phyloP scores from a whole-genome alignment of 2,113 vertebrate species.

The Genyomyrus donnyi region DNA sequence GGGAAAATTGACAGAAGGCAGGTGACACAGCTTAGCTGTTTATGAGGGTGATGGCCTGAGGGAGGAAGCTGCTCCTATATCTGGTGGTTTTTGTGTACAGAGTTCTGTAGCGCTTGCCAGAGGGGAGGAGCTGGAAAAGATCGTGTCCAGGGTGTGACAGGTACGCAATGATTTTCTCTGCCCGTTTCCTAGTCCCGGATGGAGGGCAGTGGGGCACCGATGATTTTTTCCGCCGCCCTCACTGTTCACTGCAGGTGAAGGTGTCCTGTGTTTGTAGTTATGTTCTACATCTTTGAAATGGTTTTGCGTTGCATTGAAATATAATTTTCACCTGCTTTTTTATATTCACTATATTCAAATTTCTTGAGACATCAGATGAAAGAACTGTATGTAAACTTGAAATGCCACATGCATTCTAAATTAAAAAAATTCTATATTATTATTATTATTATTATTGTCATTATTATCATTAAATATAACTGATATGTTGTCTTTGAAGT shows the following conservation, averaged over 20 bases:
- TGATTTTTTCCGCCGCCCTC: too few relatives aligned
- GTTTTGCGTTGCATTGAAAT: neutral
- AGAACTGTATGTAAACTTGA: neutral
- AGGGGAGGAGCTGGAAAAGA: too few relatives aligned
- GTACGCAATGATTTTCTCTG: too few relatives aligned
- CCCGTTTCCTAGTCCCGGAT: too few relatives aligned
- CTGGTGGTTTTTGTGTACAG: too few relatives aligned
- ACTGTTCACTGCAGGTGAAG: neutral
- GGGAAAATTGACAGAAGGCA: too few relatives aligned
- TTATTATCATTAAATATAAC: neutral
- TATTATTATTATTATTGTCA: neutral
- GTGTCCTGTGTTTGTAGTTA: neutral
- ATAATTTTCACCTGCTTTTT: neutral
- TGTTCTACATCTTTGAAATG: neutral
- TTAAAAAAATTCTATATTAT: neutral
- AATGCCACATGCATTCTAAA: neutral
- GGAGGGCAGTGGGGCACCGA: too few relatives aligned
- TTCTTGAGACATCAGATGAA: neutral
- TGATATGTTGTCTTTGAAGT: neutral
- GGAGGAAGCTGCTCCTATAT: too few relatives aligned
- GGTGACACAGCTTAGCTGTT: too few relatives aligned
- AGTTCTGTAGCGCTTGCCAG: too few relatives aligned
- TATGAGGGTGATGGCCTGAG: too few relatives aligned
- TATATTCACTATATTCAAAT: neutral
- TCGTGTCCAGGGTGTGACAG: too few relatives aligned